Conservation (phyloP, 2,797 vertebrate genomes). For the Aythya fuligula region DNA sequence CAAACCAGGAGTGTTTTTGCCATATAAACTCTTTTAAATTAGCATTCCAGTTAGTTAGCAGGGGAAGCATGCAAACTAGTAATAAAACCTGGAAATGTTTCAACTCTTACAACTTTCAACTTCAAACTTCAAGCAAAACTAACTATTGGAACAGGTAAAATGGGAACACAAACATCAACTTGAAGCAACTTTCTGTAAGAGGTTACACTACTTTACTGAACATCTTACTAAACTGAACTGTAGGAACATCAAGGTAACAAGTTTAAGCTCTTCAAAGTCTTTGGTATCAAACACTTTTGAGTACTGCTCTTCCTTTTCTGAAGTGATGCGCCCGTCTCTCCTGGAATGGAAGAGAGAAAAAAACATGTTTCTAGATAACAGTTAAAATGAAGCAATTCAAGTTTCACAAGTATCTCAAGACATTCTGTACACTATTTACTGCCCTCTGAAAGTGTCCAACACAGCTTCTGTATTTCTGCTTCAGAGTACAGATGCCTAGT, state of each 20-base stretch:
- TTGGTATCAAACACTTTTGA: constrained; percentile 77
- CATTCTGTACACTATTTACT: not conserved
- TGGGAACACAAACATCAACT: constrained; percentile 3
- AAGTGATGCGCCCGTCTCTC: constrained; percentile 79
- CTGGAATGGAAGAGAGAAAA: constrained; percentile 36
- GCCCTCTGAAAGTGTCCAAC: not conserved
- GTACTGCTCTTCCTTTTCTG: constrained; percentile 77
- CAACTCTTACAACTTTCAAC: constrained; percentile 53
- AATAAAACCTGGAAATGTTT: not conserved
- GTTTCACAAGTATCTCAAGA: not conserved
- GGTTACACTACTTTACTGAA: not conserved
- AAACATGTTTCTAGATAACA: not conserved
- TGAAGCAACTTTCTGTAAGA: constrained; percentile 1
- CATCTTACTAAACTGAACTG: not conserved
- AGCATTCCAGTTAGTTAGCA: constrained; percentile 7
- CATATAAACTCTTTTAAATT: constrained; percentile 10
- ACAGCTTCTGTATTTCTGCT: not conserved
- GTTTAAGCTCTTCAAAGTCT: constrained; percentile 42
- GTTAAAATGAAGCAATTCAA: not conserved
- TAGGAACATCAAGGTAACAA: constrained; percentile 5
- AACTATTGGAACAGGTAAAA: constrained; percentile 37
- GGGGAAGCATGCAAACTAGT: constrained; percentile 35
- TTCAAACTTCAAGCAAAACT: constrained; percentile 45
- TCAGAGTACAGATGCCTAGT: not conserved
- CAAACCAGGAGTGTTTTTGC: not conserved